A percentile compares a stretch with the other conserved stretches of the same genome.
Conservation (phyloP, 2,113 vertebrate genomes). For the Myanophis thanlyinensis region DNA sequence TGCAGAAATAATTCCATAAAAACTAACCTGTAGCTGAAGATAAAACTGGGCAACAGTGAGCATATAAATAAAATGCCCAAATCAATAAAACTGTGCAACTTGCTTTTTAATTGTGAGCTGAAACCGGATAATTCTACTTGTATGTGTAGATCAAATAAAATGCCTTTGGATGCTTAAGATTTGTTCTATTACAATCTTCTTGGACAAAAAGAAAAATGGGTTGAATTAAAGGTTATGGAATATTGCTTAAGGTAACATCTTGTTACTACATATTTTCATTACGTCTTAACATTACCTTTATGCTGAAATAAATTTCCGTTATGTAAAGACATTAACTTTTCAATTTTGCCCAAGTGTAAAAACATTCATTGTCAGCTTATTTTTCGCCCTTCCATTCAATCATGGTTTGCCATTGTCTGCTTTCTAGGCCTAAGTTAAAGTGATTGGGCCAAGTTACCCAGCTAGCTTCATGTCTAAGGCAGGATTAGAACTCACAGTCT, state of each 20-base stretch:
- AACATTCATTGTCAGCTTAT: background rate
- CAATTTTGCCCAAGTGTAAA: background rate
- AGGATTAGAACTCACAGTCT: background rate
- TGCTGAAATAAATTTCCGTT: background rate
- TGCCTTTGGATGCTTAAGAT: slow-evolving; percentile 34
- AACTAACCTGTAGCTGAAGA: background rate
- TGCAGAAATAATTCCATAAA: slow-evolving; percentile 9
- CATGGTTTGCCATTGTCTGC: background rate
- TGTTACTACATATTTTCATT: background rate
- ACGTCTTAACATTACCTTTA: background rate
- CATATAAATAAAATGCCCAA: background rate
- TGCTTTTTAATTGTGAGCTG: slow-evolving; percentile 13
- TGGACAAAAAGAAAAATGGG: background rate
- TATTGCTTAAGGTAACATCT: background rate
- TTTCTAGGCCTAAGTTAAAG: background rate
- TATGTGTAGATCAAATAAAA: background rate
- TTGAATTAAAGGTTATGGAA: background rate
- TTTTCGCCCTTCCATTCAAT: background rate
- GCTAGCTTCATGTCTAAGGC: background rate
- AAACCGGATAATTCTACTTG: background rate
- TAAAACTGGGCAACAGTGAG: slow-evolving; percentile 4
- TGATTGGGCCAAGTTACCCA: background rate
- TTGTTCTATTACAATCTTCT: background rate
- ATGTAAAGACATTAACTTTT: background rate
- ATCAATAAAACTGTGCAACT: background rate